Evolutionary conservation across 2,113 vertebrate genomes (phyloP).

Genomic region (Cacatua alba): DNA sequence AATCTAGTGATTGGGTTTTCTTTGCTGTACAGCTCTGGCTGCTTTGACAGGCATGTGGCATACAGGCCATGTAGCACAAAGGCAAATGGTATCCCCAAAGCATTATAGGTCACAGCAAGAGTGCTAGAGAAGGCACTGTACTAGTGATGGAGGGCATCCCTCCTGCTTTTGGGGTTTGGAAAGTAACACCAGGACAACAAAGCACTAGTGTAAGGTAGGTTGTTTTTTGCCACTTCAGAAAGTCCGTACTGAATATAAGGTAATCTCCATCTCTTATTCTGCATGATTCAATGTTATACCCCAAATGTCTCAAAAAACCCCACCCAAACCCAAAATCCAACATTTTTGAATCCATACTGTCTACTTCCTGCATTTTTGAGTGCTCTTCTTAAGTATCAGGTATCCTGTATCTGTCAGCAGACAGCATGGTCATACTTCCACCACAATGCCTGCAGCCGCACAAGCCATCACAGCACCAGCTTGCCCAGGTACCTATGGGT

Average conservation of each 20-base stretch:
- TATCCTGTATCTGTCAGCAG: neutral
- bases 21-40: neutral
- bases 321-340: neutral
- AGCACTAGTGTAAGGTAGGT: neutral
- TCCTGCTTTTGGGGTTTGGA: neutral
- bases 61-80: neutral
- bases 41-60: neutral
- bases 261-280: neutral
- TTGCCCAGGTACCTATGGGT: neutral
- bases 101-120: neutral
- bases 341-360: neutral
- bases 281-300: neutral
- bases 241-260: neutral
- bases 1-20: neutral
- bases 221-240: neutral
- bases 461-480: accelerated
- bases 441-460: neutral
- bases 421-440: neutral
- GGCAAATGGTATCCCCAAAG: neutral
- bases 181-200: neutral
- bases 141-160: neutral
- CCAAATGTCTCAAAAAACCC: neutral
- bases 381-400: neutral
- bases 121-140: neutral
- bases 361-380: neutral